Conservation (phyloP, 2,113 vertebrate genomes). For the Cheirogaleus medius region DNA sequence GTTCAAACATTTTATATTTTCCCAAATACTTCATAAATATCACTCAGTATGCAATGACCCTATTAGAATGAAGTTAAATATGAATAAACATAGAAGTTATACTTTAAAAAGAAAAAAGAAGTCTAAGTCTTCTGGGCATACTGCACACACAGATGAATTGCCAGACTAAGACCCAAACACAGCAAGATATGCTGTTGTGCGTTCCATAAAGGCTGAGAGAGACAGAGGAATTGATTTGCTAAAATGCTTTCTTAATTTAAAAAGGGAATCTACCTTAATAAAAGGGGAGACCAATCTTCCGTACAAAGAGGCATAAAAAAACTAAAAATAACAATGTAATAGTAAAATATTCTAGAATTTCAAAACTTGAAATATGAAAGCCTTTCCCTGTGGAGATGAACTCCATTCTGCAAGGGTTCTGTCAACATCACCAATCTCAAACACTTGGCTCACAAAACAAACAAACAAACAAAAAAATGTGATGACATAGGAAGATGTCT, state of each 20-base stretch:
- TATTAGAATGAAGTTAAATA: constrained; percentile 36
- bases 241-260: neutral
- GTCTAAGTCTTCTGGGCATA: neutral
- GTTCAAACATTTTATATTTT: constrained; percentile 14
- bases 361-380: constrained; percentile 25
- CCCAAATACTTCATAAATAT: constrained; percentile 36
- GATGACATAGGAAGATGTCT: constrained; percentile 52
- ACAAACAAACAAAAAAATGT: constrained; percentile 15
- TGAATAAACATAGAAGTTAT: neutral
- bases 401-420: constrained; percentile 11
- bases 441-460: constrained; percentile 22
- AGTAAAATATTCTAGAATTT: constrained; percentile 25
- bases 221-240: neutral
- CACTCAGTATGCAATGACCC: neutral
- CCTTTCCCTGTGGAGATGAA: constrained; percentile 20
- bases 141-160: neutral
- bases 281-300: neutral
- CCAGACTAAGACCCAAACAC: neutral
- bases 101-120: neutral
- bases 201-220: neutral
- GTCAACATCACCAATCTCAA: constrained; percentile 49
- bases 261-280: neutral
- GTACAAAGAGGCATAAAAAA: neutral
- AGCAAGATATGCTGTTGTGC: neutral
- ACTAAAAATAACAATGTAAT: neutral